These are phyloP conservation scores for Danio rerio DNA, from an alignment of 2,113 vertebrate species.

Conservation along the genomic window GRCz12tu NC_133181.1:34655501-34656000, in stretches of 20 bases:
- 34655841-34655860: conserved; percentile 4
- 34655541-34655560: conserved; percentile 67
- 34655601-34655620: conserved; percentile 69
- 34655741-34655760: conserved; percentile 69
- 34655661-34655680: conserved; percentile 85
- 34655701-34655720: conserved; percentile 80
- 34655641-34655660: conserved; percentile 79
- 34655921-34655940: conserved; percentile 36
- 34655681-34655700: conserved; percentile 84
- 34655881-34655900: conserved; percentile 25
- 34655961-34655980: conserved; percentile 45
- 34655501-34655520: conserved; percentile 64
- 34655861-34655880: conserved; percentile 40
- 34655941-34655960: conserved; percentile 42
- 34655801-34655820: conserved; percentile 49
- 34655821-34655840: conserved; percentile 36
- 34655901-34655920: conserved; percentile 43
- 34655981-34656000: conserved; percentile 51
- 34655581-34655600: conserved; percentile 67
- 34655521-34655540: conserved; percentile 29
- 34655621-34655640: conserved; percentile 77
- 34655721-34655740: conserved; percentile 81
- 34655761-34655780: conserved; percentile 50
- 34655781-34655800: neutral
- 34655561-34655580: conserved; percentile 59